Evolutionary conservation across 2,113 vertebrate species (phyloP).

Genomic region (Steatornis caripensis): DNA sequence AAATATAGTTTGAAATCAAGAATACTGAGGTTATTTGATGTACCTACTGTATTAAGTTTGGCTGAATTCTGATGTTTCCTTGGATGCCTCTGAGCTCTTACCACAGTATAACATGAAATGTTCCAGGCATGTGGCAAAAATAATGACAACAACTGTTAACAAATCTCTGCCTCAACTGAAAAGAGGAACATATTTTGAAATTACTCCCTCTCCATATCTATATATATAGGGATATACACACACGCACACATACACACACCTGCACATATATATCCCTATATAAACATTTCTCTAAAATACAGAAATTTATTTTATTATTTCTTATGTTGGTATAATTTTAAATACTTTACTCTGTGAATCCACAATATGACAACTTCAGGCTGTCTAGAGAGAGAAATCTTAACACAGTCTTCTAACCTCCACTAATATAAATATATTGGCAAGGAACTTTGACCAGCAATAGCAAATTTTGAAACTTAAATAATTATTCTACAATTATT

Average conservation of each 20-base stretch:
- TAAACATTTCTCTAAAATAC: conserved; percentile 2
- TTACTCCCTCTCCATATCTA: background rate
- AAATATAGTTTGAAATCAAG: background rate
- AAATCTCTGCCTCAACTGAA: background rate
- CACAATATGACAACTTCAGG: conserved; percentile 8
- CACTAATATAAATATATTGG: conserved; percentile 53
- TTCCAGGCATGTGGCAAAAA: conserved; percentile 7
- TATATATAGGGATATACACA: background rate
- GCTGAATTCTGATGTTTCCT: background rate
- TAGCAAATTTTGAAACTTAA: conserved; percentile 41
- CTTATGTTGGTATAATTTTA: background rate
- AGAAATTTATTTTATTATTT: background rate
- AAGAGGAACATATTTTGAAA: background rate
- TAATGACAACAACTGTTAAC: background rate
- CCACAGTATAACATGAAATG: background rate
- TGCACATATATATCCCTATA: background rate
- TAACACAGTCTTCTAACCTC: conserved; percentile 30
- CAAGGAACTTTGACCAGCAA: conserved; percentile 64
- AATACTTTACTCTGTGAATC: background rate
- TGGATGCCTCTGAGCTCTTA: background rate
- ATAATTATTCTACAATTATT: conserved; percentile 39
- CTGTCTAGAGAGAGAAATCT: conserved; percentile 1
- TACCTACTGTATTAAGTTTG: background rate
- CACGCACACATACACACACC: background rate
- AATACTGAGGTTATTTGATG: background rate